Conservation (phyloP, 2,888 invertebrate species). For the Metellina segmentata region DNA sequence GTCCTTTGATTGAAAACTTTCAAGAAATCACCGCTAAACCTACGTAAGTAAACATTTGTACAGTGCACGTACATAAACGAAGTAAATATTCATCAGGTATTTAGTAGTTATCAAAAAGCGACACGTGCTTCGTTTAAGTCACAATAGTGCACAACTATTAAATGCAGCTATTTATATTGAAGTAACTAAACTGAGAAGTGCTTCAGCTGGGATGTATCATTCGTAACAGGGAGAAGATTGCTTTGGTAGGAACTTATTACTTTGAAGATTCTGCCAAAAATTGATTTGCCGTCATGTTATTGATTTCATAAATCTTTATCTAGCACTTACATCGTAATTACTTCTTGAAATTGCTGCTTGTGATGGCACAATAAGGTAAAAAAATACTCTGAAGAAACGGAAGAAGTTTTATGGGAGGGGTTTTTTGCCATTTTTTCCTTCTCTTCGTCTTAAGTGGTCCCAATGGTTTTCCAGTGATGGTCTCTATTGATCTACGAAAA, state of each 20-base stretch:
- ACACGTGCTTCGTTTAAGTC: no score
- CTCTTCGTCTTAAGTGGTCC: conserved; percentile 55
- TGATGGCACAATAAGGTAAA: conserved; percentile 58
- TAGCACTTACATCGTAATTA: conserved; percentile 71
- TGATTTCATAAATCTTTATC: conserved; percentile 72
- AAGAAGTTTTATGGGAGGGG: conserved; percentile 14
- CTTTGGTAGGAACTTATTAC: conserved; percentile 38
- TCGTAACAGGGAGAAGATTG: conserved; percentile 1
- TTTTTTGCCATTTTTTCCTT: conserved; percentile 40
- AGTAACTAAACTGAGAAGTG: no score
- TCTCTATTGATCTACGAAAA: conserved; percentile 69
- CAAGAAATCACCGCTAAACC: no score
- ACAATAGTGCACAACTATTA: no score
- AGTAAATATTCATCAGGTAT: no score
- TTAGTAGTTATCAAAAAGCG: no score
- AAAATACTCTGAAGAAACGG: conserved; percentile 44
- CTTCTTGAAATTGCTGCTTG: conserved; percentile 70
- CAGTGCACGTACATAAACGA: no score
- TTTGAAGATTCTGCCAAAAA: conserved; percentile 25
- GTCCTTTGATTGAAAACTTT: no score
- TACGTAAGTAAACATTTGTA: no score
- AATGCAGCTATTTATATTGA: no score
- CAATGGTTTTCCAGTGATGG: conserved; percentile 72
- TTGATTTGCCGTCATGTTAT: conserved; percentile 66
- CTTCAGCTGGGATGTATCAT: not conserved